Conservation (phyloP, 2,797 vertebrate species). For the Peromyscus attwateri region DNA sequence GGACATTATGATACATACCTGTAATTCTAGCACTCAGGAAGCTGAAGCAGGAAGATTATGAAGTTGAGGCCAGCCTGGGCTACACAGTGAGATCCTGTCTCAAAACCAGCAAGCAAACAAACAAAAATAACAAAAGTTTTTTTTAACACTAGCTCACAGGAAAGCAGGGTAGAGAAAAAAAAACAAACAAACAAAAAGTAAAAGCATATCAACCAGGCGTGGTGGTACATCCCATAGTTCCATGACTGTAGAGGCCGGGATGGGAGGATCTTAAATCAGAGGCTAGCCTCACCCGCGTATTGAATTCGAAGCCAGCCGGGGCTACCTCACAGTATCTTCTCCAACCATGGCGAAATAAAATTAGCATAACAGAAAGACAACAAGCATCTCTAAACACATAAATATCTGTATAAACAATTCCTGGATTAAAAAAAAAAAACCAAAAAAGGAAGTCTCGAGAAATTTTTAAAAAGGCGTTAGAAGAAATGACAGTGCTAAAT, state of each 20-base stretch:
- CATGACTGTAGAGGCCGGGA: background rate
- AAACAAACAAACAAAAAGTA: conserved; percentile 12
- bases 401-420: background rate
- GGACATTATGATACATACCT: too few relatives aligned
- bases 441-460: background rate
- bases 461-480: background rate
- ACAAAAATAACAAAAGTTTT: background rate
- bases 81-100: background rate
- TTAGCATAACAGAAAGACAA: conserved; percentile 33
- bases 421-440: background rate
- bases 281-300: background rate
- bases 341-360: conserved; percentile 45
- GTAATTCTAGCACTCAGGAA: background rate
- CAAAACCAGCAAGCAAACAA: background rate
- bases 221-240: too few relatives aligned
- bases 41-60: background rate
- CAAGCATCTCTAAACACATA: background rate
- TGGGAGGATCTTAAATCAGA: background rate
- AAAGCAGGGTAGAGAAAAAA: conserved; percentile 45
- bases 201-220: background rate
- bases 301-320: background rate
- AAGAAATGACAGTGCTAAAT: conserved; percentile 31
- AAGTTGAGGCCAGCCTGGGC: background rate
- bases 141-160: background rate
- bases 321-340: background rate